phyloP scores from a whole-genome alignment of 2,797 vertebrate genomes.

The Peromyscus nudipes region DNA sequence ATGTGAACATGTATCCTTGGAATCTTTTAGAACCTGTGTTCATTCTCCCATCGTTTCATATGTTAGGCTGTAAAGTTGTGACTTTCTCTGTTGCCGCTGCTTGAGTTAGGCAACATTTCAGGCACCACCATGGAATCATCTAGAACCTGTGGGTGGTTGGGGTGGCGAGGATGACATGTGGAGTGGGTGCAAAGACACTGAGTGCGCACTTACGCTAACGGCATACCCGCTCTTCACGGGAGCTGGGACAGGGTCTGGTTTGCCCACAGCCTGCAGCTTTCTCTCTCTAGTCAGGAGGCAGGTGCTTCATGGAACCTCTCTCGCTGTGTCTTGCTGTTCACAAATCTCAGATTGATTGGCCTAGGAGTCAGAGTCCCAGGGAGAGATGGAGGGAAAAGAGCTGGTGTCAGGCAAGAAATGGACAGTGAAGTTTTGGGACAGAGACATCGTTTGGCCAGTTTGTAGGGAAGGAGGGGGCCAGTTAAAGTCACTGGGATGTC shows the following conservation, averaged over 20 bases:
- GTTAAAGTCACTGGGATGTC: not conserved
- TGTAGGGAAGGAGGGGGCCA: not conserved
- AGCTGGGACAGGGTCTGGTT: not conserved
- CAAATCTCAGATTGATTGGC: too few species aligned
- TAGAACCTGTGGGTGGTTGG: not conserved
- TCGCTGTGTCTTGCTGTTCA: not conserved
- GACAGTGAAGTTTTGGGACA: not conserved
- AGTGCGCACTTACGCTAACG: accelerated
- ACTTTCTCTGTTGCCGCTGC: not conserved
- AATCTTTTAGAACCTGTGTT: not conserved
- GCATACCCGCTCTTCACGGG: not conserved
- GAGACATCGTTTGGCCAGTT: not conserved
- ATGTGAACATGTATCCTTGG: not conserved
- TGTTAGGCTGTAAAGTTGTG: not conserved
- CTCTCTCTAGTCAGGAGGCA: not conserved
- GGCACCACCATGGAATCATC: not conserved
- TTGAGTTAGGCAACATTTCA: not conserved
- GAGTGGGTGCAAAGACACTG: not conserved
- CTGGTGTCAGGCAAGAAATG: not conserved
- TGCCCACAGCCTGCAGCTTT: not conserved
- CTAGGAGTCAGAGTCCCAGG: not conserved
- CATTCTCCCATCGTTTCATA: not conserved
- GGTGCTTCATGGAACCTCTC: not conserved
- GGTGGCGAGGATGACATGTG: not conserved
- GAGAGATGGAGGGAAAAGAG: not conserved